A percentile compares a stretch with the other conserved stretches of the same genome.
Evolutionary conservation across 2,113 vertebrate genomes (phyloP).

Genomic region (Ailurus styani): DNA sequence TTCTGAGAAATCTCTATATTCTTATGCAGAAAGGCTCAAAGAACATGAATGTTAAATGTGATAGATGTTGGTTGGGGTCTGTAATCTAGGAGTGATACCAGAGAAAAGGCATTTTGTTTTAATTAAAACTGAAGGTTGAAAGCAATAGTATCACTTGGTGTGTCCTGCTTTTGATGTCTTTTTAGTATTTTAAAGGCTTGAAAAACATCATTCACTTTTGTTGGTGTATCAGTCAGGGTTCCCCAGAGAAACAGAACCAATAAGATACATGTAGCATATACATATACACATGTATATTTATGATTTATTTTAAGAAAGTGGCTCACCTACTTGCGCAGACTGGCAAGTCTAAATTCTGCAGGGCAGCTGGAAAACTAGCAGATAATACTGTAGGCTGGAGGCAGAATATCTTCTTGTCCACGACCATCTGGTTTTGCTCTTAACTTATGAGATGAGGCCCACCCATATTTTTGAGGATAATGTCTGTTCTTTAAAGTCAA

Average conservation of each 20-base stretch:
- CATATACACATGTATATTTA: not conserved
- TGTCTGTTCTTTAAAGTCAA: not conserved
- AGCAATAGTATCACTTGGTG: not conserved
- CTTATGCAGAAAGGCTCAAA: not conserved
- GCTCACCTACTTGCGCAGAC: not conserved
- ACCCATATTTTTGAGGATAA: not conserved
- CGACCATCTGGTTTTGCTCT: not conserved
- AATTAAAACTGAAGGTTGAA: not conserved
- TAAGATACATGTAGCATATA: not conserved
- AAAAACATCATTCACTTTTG: not conserved
- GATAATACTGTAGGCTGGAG: not conserved
- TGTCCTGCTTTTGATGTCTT: not conserved
- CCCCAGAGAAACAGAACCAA: not conserved
- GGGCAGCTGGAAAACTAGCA: not conserved
- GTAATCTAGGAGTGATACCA: not conserved
- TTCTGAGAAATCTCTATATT: not conserved
- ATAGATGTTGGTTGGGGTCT: not conserved
- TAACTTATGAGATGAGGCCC: not conserved
- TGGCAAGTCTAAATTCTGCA: not conserved
- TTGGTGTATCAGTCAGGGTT: not conserved
- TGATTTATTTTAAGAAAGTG: constrained; percentile 4
- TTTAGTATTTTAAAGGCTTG: not conserved
- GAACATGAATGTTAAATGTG: not conserved
- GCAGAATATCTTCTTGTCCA: not conserved
- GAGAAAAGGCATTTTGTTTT: constrained; percentile 49